phyloP scores from a whole-genome alignment of 2,113 vertebrate genomes.

The Meles meles region DNA sequence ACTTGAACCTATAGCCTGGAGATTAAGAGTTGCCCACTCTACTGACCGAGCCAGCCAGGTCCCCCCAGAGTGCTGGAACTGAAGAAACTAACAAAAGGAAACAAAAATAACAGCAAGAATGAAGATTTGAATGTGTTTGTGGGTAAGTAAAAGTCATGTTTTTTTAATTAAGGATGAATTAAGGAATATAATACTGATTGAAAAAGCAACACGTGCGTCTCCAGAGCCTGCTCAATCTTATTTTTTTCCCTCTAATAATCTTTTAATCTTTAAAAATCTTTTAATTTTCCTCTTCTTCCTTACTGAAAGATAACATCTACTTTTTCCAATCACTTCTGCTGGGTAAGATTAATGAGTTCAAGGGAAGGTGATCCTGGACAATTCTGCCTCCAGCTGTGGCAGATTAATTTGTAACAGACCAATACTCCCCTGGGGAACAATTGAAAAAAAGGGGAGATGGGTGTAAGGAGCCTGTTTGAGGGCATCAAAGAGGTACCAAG shows the following conservation, averaged over 20 bases:
- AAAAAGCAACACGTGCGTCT: not conserved
- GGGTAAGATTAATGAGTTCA: not conserved
- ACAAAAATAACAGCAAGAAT: not conserved
- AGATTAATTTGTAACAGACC: constrained; percentile 28
- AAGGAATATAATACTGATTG: not conserved
- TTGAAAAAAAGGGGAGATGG: not conserved
- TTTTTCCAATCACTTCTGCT: constrained; percentile 29
- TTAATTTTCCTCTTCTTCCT: constrained; percentile 21
- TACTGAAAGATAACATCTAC: constrained; percentile 25
- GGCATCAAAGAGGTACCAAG: not conserved
- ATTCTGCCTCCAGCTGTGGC: not conserved
- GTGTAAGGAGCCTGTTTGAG: not conserved
- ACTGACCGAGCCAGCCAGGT: not conserved
- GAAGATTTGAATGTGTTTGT: not conserved
- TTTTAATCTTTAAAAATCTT: constrained; percentile 37
- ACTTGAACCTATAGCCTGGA: not conserved
- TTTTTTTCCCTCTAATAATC: not conserved
- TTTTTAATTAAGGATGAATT: constrained; percentile 29
- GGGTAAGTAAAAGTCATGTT: not conserved
- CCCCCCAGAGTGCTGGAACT: not conserved
- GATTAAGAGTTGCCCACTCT: not conserved
- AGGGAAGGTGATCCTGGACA: not conserved
- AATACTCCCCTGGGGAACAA: not conserved
- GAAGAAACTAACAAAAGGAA: not conserved
- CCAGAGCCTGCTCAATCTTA: not conserved